These are phyloP conservation scores for Pogonomyrmex barbatus DNA, from an alignment of 1,140 invertebrate species.

Conservation along the genomic window DNA sequence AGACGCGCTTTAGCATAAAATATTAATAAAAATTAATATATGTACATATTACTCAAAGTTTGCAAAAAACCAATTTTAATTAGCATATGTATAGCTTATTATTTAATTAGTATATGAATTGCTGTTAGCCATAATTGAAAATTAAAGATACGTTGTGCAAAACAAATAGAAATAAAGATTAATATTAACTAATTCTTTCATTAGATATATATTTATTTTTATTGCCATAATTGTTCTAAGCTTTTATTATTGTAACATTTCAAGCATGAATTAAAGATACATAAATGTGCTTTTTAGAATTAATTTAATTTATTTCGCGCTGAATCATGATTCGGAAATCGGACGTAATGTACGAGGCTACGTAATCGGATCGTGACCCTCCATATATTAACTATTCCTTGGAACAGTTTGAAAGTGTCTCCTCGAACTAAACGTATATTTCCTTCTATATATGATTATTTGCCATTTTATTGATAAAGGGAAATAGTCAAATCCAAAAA, in stretches of 20 bases:
- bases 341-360: neutral
- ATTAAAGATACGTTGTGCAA: neutral
- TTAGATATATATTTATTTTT: neutral
- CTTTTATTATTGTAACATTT: neutral
- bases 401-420: neutral
- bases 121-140: neutral
- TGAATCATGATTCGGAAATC: conserved; percentile 7
- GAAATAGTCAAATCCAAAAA: neutral
- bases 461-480: neutral
- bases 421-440: neutral
- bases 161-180: neutral
- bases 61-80: no score
- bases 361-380: conserved; percentile 44
- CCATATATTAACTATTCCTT: neutral
- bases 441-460: neutral
- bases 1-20: neutral
- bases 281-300: neutral
- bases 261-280: neutral
- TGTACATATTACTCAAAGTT: no score
- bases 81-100: neutral
- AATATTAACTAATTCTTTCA: neutral
- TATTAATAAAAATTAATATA: neutral
- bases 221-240: neutral
- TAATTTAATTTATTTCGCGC: neutral
- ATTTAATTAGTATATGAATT: no score